These are phyloP conservation scores for Sclerurus mexicanus DNA, from an alignment of 2,113 vertebrate species.

Conservation along the genomic window DNA sequence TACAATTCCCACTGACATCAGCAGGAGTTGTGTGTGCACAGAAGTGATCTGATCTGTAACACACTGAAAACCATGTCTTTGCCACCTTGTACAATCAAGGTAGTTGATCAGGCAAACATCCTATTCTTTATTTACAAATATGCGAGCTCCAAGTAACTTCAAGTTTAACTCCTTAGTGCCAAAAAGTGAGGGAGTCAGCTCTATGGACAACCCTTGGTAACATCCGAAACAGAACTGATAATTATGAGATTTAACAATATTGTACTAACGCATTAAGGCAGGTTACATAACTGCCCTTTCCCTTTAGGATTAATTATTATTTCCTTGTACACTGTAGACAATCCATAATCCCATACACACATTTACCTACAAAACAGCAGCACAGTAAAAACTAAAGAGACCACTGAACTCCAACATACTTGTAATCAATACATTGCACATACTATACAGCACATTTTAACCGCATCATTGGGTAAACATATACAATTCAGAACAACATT, in stretches of 20 bases:
- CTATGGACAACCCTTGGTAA: background rate
- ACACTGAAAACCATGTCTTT: background rate
- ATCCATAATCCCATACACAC: constrained; percentile 39
- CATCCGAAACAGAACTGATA: background rate
- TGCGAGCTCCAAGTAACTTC: background rate
- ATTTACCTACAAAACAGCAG: constrained; percentile 51
- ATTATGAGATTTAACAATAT: constrained; percentile 4
- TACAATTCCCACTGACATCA: background rate
- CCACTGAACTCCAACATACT: constrained; percentile 63
- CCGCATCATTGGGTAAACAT: constrained; percentile 54
- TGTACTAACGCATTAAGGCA: constrained; percentile 62
- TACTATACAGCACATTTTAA: constrained; percentile 61
- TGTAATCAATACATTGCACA: constrained; percentile 64
- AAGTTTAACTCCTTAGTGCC: background rate
- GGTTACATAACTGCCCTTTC: constrained; percentile 73
- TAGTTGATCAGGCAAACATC: background rate
- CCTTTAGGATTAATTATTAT: constrained; percentile 77
- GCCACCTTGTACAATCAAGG: background rate
- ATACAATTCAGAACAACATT: constrained; percentile 59
- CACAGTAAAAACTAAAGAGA: constrained; percentile 61
- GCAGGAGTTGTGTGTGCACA: background rate
- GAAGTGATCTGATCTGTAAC: background rate
- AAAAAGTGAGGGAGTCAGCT: background rate
- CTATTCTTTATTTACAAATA: background rate
- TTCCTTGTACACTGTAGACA: constrained; percentile 54